Evolutionary conservation across 2,113 vertebrate genomes (phyloP).

Genomic region (Piaya cayana): DNA sequence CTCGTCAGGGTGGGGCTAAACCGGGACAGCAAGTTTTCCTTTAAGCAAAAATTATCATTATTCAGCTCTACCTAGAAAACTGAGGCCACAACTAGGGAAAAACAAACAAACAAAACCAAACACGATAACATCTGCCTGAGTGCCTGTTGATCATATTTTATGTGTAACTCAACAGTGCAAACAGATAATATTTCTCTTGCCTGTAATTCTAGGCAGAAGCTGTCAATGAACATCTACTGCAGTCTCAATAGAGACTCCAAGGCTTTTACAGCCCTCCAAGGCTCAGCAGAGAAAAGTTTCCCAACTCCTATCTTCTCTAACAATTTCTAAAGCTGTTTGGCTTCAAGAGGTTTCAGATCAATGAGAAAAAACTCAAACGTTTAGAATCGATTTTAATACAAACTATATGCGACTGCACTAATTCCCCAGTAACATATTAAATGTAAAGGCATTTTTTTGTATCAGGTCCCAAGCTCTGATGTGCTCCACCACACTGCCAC

Average conservation of each 20-base stretch:
- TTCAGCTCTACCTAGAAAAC: not conserved
- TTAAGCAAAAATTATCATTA: not conserved
- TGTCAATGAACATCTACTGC: not conserved
- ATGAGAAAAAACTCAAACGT: not conserved
- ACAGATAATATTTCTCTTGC: not conserved
- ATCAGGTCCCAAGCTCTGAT: not conserved
- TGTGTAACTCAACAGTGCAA: not conserved
- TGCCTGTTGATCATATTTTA: not conserved
- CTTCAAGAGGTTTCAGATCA: not conserved
- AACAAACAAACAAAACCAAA: not conserved
- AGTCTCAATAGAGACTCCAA: not conserved
- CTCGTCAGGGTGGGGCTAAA: too few relatives aligned
- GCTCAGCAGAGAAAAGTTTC: not conserved
- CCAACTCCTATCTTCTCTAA: not conserved
- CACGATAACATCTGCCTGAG: not conserved
- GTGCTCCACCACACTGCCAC: not conserved
- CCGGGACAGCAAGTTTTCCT: not conserved
- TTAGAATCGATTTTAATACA: not conserved
- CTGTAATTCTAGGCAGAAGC: not conserved
- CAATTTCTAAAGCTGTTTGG: not conserved
- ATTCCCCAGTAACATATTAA: not conserved
- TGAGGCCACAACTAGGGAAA: not conserved
- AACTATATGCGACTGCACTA: not conserved
- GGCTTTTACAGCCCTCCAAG: not conserved
- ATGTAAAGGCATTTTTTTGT: not conserved